Percentiles rank a stretch among this genome's conserved stretches.
Conservation (phyloP, 2,113 vertebrate genomes). For the Solea senegalensis region DNA sequence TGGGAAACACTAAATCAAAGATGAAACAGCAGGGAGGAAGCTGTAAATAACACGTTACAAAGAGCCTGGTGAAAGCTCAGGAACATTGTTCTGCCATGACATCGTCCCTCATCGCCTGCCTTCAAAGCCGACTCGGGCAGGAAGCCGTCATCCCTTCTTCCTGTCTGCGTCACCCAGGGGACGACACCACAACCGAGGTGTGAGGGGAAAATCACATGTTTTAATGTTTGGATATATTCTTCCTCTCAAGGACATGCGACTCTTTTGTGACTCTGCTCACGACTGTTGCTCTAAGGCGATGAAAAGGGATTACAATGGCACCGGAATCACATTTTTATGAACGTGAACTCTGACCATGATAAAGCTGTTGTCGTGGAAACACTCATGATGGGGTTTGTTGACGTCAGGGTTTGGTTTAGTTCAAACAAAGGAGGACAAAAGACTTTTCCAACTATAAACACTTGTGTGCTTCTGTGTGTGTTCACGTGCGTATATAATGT, state of each 20-base stretch:
- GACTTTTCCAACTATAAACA: slow-evolving; percentile 42
- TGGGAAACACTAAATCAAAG: slow-evolving; percentile 77
- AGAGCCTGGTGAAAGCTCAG: slow-evolving; percentile 72
- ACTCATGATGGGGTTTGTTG: slow-evolving; percentile 73
- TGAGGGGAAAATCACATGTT: slow-evolving; percentile 60
- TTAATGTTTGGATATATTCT: slow-evolving; percentile 55
- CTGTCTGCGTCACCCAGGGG: slow-evolving; percentile 65
- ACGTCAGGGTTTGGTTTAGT: slow-evolving; percentile 64
- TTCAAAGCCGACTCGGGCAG: slow-evolving; percentile 75
- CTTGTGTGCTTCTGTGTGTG: slow-evolving; percentile 8
- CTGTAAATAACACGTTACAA: slow-evolving; percentile 77
- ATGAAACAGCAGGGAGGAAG: slow-evolving; percentile 70
- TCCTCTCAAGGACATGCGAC: slow-evolving; percentile 67
- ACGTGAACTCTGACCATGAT: slow-evolving; percentile 64
- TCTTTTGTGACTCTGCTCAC: slow-evolving; percentile 51
- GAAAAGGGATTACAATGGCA: slow-evolving; percentile 60
- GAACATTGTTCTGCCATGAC: slow-evolving; percentile 63
- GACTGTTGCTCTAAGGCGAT: slow-evolving; percentile 48
- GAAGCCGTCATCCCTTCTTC: slow-evolving; percentile 80
- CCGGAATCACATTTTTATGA: slow-evolving; percentile 69
- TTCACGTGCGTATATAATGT: neutral
- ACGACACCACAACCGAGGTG: slow-evolving; percentile 52
- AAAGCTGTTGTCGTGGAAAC: slow-evolving; percentile 71
- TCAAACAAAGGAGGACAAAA: slow-evolving; percentile 61
- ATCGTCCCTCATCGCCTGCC: slow-evolving; percentile 51